Percentiles rank a stretch among this genome's conserved stretches.
Conservation (phyloP, 53 echinoderm and acorn worm genomes). For the Actinopyga echinites region DNA sequence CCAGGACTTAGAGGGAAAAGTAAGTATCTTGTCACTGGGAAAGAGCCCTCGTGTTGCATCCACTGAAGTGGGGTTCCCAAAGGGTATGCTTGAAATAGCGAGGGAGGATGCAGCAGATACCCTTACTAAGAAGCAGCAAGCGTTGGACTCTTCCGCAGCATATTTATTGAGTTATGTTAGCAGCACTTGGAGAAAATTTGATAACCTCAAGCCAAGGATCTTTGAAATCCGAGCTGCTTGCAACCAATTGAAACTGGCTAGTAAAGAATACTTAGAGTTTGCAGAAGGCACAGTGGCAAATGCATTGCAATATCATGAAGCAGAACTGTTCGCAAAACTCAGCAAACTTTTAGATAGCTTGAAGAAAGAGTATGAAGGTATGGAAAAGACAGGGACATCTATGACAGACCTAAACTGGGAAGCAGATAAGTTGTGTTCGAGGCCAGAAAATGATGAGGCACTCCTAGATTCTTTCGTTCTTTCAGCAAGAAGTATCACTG, state of each 20-base stretch:
- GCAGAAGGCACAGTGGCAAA: constrained; percentile 66
- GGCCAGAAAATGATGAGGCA: constrained; percentile 49
- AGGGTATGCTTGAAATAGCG: constrained; percentile 64
- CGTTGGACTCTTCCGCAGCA: constrained; percentile 76
- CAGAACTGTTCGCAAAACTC: constrained; percentile 63
- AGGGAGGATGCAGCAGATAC: constrained; percentile 90
- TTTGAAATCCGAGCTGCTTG: constrained; percentile 90
- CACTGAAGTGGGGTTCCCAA: constrained; percentile 36
- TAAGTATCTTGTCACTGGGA: constrained; percentile 13
- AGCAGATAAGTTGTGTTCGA: constrained; percentile 64
- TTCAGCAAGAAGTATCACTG: constrained; percentile 65
- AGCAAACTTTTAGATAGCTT: constrained; percentile 65
- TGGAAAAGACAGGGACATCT: constrained; percentile 59
- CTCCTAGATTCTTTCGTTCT: constrained; percentile 78
- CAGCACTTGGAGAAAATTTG: constrained; percentile 84
- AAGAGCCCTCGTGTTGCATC: constrained; percentile 2
- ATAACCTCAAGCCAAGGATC: constrained; percentile 67
- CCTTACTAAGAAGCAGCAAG: constrained; percentile 79
- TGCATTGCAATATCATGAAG: constrained; percentile 71
- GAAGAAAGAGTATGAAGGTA: constrained; percentile 60
- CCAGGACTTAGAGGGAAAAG: constrained; percentile 49
- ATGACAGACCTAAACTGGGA: constrained; percentile 85
- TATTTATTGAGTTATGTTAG: constrained; percentile 95
- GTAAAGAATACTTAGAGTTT: constrained; percentile 90
- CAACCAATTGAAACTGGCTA: constrained; percentile 81